Conservation (phyloP, 2,888 invertebrate species). For the Falcaria lacertinaria region DNA sequence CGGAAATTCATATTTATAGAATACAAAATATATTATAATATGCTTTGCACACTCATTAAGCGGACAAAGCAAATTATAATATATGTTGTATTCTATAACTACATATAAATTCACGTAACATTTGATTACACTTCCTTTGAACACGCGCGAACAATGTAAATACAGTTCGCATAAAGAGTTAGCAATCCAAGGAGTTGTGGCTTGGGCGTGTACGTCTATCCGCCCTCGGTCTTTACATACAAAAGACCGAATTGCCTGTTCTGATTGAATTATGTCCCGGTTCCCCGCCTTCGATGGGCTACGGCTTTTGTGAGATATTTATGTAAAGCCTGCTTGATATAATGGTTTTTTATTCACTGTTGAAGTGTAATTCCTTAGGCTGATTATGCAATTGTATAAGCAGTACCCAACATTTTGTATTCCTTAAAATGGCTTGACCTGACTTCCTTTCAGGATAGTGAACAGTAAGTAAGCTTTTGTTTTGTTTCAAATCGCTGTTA, state of each 20-base stretch:
- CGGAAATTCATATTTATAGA: too few relatives aligned
- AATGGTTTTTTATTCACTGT: constrained; percentile 1
- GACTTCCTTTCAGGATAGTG: too few relatives aligned
- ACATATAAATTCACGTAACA: constrained; percentile 9
- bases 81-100: too few relatives aligned
- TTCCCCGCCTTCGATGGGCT: constrained; percentile 44
- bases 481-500: too few relatives aligned
- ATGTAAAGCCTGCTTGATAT: constrained; percentile 18
- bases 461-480: too few relatives aligned
- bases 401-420: too few relatives aligned
- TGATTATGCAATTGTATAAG: background rate
- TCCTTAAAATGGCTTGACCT: too few relatives aligned
- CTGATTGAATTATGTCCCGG: constrained; percentile 72
- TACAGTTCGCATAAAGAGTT: constrained; percentile 29
- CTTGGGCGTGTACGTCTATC: constrained; percentile 25
- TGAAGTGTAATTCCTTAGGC: background rate
- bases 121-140: constrained; percentile 15
- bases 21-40: too few relatives aligned
- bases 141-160: constrained; percentile 13
- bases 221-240: constrained; percentile 69
- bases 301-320: constrained; percentile 50
- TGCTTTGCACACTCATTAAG: too few relatives aligned
- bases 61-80: too few relatives aligned
- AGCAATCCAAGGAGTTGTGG: constrained; percentile 9
- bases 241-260: constrained; percentile 66